Conservation (phyloP, 2,888 invertebrate genomes). For the Erynnis tages region DNA sequence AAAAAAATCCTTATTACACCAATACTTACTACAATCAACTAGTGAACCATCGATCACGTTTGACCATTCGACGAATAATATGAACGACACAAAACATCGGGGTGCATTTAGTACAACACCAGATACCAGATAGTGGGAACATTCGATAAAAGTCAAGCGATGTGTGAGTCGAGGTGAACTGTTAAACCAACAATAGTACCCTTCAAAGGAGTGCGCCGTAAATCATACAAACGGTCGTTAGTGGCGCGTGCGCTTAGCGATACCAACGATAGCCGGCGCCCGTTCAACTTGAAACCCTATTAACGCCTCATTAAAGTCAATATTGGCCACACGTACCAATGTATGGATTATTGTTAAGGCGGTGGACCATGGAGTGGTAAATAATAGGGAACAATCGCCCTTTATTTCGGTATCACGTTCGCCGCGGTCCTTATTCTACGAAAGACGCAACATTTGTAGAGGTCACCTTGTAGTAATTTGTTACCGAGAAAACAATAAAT, state of each 20-base stretch:
- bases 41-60: too few species aligned
- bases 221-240: slow-evolving; percentile 69
- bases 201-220: slow-evolving; percentile 60
- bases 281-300: slow-evolving; percentile 38
- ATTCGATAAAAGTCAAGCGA: slow-evolving; percentile 61
- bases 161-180: slow-evolving; percentile 57
- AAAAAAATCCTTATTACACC: too few species aligned
- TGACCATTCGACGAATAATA: neutral
- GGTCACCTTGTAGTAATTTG: slow-evolving; percentile 19
- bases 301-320: neutral
- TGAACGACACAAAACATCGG: neutral
- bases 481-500: slow-evolving; percentile 19
- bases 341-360: slow-evolving; percentile 26
- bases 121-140: slow-evolving; percentile 49
- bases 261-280: slow-evolving; percentile 50
- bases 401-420: slow-evolving; percentile 57
- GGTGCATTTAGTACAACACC: neutral
- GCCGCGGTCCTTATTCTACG: slow-evolving; percentile 41
- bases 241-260: slow-evolving; percentile 69
- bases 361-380: slow-evolving; percentile 45
- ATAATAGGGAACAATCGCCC: slow-evolving; percentile 55
- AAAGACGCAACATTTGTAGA: slow-evolving; percentile 18
- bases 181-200: slow-evolving; percentile 67
- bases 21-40: too few species aligned
- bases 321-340: neutral